phyloP scores from a whole-genome alignment of 2,113 vertebrate species.

The Megaceryle maxima region DNA sequence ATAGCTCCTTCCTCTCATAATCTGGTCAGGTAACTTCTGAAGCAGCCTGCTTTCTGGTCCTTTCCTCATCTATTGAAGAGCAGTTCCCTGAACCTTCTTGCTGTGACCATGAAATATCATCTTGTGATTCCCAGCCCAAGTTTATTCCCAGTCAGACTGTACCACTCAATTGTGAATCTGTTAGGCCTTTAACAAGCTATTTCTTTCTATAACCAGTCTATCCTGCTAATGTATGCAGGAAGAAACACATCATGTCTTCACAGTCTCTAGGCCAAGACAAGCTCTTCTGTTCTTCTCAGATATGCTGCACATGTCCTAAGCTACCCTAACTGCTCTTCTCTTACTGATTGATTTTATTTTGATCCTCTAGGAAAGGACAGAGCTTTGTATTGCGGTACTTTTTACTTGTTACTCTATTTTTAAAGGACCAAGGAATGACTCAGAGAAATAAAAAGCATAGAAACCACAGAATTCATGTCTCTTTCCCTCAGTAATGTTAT shows the following conservation, averaged over 20 bases:
- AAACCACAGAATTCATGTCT: conserved; percentile 79
- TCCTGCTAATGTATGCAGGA: background rate
- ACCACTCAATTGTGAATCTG: background rate
- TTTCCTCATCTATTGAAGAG: background rate
- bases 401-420: conserved; percentile 18
- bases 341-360: background rate
- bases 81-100: background rate
- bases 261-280: background rate
- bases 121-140: background rate
- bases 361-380: background rate
- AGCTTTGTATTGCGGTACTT: background rate
- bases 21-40: background rate
- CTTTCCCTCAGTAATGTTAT: conserved; percentile 69
- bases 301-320: background rate
- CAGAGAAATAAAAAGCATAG: conserved; percentile 79
- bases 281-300: background rate
- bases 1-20: background rate
- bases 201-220: background rate
- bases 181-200: background rate
- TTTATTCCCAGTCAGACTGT: background rate
- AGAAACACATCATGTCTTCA: background rate
- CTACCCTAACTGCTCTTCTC: background rate
- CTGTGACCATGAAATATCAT: background rate
- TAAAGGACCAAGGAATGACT: background rate
- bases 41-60: background rate